Conservation (phyloP, 2,113 vertebrate genomes). For the Mormyrus iriodes region DNA sequence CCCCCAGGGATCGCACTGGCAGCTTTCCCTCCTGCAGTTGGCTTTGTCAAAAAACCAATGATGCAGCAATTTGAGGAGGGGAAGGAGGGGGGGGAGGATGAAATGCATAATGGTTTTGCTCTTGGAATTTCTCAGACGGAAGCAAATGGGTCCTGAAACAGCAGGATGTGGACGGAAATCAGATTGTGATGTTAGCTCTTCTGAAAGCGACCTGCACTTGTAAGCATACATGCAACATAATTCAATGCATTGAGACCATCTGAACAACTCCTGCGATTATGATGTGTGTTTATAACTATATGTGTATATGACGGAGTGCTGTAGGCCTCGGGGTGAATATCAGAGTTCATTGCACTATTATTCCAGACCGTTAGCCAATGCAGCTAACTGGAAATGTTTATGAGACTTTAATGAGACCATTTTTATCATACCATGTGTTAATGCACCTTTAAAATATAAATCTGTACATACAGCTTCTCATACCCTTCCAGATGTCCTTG, state of each 20-base stretch:
- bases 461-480: neutral
- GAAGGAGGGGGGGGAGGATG: neutral
- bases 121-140: neutral
- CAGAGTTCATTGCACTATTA: neutral
- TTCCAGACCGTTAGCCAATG: neutral
- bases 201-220: neutral
- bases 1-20: neutral
- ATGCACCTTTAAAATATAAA: neutral
- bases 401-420: neutral
- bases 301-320: neutral
- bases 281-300: neutral
- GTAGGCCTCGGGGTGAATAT: neutral
- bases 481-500: neutral
- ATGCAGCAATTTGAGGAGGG: neutral
- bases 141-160: neutral
- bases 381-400: neutral
- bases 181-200: neutral
- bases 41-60: neutral
- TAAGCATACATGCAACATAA: neutral
- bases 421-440: neutral
- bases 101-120: neutral
- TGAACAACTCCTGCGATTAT: neutral
- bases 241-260: neutral
- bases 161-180: neutral
- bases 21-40: neutral